Evolutionary conservation across 1,140 invertebrate genomes (phyloP).

Genomic region (Micrasema minimum): DNA sequence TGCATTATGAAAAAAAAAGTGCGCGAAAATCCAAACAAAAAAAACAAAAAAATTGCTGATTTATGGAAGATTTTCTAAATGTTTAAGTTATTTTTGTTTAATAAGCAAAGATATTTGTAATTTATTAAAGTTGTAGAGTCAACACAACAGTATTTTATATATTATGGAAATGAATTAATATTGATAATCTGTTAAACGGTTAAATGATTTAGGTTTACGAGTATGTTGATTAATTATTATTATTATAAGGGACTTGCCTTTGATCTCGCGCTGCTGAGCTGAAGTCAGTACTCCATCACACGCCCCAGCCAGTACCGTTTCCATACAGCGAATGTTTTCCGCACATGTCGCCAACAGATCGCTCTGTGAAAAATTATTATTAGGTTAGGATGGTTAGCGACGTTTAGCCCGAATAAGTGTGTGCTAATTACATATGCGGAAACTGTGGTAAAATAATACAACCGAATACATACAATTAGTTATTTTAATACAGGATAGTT

Average conservation of each 20-base stretch:
- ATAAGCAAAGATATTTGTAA: too few relatives aligned
- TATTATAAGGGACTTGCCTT: slow-evolving; percentile 56
- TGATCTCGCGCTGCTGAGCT: slow-evolving; percentile 57
- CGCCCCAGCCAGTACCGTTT: slow-evolving; percentile 66
- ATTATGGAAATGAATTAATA: too few relatives aligned
- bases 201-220: too few relatives aligned
- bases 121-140: too few relatives aligned
- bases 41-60: too few relatives aligned
- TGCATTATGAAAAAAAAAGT: too few relatives aligned
- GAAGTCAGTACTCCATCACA: slow-evolving; percentile 57
- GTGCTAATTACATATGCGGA: slow-evolving; percentile 6
- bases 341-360: slow-evolving; percentile 80
- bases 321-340: slow-evolving; percentile 77
- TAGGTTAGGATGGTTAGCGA: slow-evolving; percentile 34
- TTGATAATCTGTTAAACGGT: too few relatives aligned
- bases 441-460: slow-evolving; percentile 7
- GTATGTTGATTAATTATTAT: too few relatives aligned
- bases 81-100: too few relatives aligned
- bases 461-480: background rate
- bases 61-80: too few relatives aligned
- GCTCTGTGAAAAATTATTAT: slow-evolving; percentile 68
- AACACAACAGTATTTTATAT: too few relatives aligned
- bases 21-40: too few relatives aligned
- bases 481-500: slow-evolving; percentile 18
- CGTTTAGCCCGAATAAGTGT: slow-evolving; percentile 17